phyloP scores from a whole-genome alignment of 2,888 invertebrate species.

The Aphrophora alni region DNA sequence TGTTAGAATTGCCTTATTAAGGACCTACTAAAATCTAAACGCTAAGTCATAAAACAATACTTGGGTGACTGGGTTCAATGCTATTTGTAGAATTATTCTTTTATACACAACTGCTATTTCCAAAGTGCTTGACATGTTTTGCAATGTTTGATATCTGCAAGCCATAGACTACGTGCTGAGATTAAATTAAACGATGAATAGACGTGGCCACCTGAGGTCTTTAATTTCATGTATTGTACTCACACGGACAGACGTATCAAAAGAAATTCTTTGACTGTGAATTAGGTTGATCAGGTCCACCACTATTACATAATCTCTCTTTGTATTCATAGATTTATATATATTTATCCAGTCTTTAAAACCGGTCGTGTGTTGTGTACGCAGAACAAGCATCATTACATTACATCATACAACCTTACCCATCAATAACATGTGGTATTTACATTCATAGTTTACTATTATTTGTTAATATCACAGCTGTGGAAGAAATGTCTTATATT shows the following conservation, averaged over 20 bases:
- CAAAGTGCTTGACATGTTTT: neutral
- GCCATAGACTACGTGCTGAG: neutral
- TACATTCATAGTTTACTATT: no score
- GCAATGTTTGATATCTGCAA: neutral
- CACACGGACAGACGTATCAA: neutral
- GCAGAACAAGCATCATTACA: neutral
- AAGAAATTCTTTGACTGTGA: neutral
- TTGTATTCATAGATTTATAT: neutral
- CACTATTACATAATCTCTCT: neutral
- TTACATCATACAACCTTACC: neutral
- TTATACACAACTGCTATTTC: neutral
- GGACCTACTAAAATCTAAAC: no score
- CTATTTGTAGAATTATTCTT: no score
- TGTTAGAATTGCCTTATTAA: no score
- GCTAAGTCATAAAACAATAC: no score
- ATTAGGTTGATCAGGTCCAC: neutral
- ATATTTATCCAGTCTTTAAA: neutral
- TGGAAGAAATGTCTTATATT: no score
- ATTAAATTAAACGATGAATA: neutral
- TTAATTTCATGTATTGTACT: constrained; percentile 6
- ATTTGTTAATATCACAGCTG: no score
- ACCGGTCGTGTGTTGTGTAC: neutral
- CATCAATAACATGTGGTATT: neutral
- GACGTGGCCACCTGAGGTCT: neutral
- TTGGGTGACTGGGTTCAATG: no score